Percentiles rank a stretch among this genome's conserved stretches.
Conservation (phyloP, 2,888 invertebrate species). For the Drosophila buzzatii region DNA sequence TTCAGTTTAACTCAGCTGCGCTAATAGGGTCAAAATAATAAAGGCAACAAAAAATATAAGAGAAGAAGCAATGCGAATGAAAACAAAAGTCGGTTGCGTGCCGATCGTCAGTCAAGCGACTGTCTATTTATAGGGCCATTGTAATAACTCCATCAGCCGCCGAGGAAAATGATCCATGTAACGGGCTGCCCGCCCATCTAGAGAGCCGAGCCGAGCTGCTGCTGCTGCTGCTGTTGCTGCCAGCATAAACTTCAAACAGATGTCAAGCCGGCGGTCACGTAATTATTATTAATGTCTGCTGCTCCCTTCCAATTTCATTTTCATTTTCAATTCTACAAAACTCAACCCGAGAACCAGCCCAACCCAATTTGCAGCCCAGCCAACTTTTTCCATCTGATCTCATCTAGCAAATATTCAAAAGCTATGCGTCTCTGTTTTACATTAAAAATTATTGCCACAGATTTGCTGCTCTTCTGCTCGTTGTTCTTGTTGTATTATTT, state of each 20-base stretch:
- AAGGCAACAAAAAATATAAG: constrained; percentile 25
- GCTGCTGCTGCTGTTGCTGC: constrained; percentile 20
- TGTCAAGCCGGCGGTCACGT: constrained; percentile 59
- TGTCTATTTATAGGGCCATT: constrained; percentile 62
- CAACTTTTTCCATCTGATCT: constrained; percentile 46
- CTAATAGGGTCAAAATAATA: constrained; percentile 62
- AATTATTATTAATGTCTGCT: constrained; percentile 67
- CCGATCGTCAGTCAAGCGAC: constrained; percentile 42
- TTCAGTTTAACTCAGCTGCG: constrained; percentile 15
- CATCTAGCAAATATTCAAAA: constrained; percentile 61
- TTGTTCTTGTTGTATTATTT: constrained; percentile 8
- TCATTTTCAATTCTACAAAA: constrained; percentile 11
- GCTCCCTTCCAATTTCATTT: constrained; percentile 33
- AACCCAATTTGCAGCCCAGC: constrained; percentile 15
- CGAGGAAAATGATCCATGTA: constrained; percentile 39
- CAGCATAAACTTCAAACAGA: constrained; percentile 69
- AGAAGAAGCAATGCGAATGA: constrained; percentile 35
- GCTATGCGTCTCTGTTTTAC: constrained; percentile 61
- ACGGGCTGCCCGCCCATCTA: constrained; percentile 6
- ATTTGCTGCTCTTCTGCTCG: constrained; percentile 10
- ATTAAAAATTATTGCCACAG: constrained; percentile 62
- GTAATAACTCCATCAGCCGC: constrained; percentile 63
- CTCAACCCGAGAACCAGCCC: not conserved
- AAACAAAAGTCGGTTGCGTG: constrained; percentile 61
- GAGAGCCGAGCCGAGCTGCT: constrained; percentile 1